Base-by-base conservation (phyloP, 2,113 vertebrate species). In the Ophthalmolycus amberensis region DNA sequence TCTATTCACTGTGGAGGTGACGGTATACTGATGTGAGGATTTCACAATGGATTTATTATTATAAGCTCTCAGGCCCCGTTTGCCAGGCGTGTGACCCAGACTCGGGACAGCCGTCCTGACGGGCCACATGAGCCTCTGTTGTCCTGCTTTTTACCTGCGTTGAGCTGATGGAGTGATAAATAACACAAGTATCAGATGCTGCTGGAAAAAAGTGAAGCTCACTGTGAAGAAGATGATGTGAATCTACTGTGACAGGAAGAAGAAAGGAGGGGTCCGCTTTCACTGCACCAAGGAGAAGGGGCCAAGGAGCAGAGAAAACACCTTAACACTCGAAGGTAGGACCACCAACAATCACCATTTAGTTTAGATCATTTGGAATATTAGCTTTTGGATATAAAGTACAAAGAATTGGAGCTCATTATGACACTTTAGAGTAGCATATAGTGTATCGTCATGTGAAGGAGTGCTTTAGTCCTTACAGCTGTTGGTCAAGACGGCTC, bases 21-120 rank as follows among this genome's bases (percentile, higher is more conserved):
- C 81, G 82, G 84, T 66, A 91, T 86, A 73, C 85, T 76, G 71
- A 76, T 80, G 79, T 91, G 80, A 87, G 85, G 85, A 89, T 89
- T 88, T 89, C 85, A 91, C 91, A 91, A 90, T 92, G 89, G 87
- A 85, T 88, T 90, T 92, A 88, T 91, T 88, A 88, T 92, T 38
- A 80, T 40, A 65, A 75, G 59, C 59, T 67, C 66, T 52, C 20
- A 6, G 79, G 85, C 80, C 72, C 32, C 34, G 77, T 85, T 84
- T 50, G 25, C 18, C 76, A 63, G 71, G 64, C 70, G 46, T 89
- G 85, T 85, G 91, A 89, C 79, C 75, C 38, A 65, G 60, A 71
- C 84, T 63, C 9, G 27, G 32, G 77, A 34, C 40, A 44, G 74
- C 37, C 34, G 42, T 82, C 64, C 75, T 50, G 62, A 62, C 52